Evolutionary conservation across 23 tunicate genomes (phyloP).

Genomic region (Aplidium turbinatum): DNA sequence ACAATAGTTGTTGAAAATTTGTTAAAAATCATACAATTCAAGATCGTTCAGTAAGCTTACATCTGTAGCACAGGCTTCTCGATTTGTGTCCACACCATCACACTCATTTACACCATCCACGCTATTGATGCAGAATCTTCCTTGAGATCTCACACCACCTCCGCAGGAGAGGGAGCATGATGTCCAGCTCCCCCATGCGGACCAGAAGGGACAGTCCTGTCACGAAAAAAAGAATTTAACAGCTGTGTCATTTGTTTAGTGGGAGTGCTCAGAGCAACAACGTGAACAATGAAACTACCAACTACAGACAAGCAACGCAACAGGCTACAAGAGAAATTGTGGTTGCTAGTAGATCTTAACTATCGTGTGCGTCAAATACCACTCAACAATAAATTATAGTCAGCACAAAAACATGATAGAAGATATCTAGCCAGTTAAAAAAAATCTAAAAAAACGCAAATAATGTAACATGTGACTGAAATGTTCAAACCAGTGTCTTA

Average conservation of each 20-base stretch:
- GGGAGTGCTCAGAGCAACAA: too few relatives aligned
- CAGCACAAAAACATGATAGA: too few relatives aligned
- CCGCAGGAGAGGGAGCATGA: conserved; percentile 69
- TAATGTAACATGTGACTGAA: too few relatives aligned
- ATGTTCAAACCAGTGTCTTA: too few relatives aligned
- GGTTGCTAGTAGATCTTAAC: too few relatives aligned
- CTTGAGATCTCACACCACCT: conserved; percentile 45
- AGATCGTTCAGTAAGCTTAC: too few relatives aligned
- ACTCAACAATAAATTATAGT: background rate
- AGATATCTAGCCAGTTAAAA: too few relatives aligned
- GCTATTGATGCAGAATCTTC: conserved; percentile 55
- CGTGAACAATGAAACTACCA: too few relatives aligned
- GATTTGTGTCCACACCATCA: conserved; percentile 18
- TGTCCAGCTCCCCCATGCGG: conserved; percentile 54
- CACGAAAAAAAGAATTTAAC: background rate
- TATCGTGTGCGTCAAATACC: too few relatives aligned
- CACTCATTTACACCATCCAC: conserved; percentile 48
- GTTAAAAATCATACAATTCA: background rate
- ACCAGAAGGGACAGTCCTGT: conserved; percentile 72
- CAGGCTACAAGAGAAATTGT: too few relatives aligned
- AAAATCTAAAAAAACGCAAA: too few relatives aligned
- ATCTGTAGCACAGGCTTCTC: conserved; percentile 51
- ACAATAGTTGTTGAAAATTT: background rate
- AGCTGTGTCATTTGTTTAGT: background rate
- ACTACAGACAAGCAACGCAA: too few relatives aligned